Conservation (phyloP, 2,888 invertebrate species). For the Venusia cambrica region DNA sequence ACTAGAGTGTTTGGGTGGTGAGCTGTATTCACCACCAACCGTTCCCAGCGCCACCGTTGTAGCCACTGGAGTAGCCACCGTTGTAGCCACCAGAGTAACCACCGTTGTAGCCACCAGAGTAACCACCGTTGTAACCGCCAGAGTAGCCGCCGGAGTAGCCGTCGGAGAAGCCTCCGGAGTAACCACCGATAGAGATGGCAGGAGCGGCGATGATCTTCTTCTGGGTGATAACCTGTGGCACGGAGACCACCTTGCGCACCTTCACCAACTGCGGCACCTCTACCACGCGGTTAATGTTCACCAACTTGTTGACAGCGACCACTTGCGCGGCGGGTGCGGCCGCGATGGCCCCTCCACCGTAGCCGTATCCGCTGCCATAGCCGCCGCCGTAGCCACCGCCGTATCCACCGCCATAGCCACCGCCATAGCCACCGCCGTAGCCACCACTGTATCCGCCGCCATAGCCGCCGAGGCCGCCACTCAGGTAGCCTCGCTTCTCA, state of each 20-base stretch:
- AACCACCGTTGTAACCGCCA: too few species aligned
- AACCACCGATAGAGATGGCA: constrained; percentile 14
- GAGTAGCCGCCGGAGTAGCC: too few species aligned
- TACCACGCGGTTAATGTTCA: constrained; percentile 42
- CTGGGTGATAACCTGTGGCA: constrained; percentile 27
- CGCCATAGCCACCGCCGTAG: constrained; percentile 19
- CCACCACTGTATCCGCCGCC: constrained; percentile 24
- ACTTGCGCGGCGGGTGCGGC: too few species aligned
- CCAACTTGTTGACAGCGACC: constrained; percentile 34
- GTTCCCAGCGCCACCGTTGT: too few species aligned
- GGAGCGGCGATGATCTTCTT: constrained; percentile 22
- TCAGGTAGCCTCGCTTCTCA: constrained; percentile 32
- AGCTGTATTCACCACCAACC: too few species aligned
- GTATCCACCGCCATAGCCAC: constrained; percentile 23
- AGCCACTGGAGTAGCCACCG: too few species aligned
- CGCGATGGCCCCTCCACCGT: constrained; percentile 27
- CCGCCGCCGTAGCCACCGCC: constrained; percentile 17
- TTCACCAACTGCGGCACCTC: constrained; percentile 39
- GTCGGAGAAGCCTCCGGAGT: constrained; percentile 8
- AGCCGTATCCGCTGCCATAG: constrained; percentile 19
- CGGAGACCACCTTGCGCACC: constrained; percentile 32
- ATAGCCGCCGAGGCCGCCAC: constrained; percentile 14
- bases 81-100: too few species aligned
- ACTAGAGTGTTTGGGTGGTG: too few species aligned
- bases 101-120: too few species aligned